A percentile compares a stretch with the other conserved stretches of the same genome.
These are phyloP conservation scores for Cromileptes altivelis DNA, from an alignment of 2,113 vertebrate species.

Conservation along the genomic window DNA sequence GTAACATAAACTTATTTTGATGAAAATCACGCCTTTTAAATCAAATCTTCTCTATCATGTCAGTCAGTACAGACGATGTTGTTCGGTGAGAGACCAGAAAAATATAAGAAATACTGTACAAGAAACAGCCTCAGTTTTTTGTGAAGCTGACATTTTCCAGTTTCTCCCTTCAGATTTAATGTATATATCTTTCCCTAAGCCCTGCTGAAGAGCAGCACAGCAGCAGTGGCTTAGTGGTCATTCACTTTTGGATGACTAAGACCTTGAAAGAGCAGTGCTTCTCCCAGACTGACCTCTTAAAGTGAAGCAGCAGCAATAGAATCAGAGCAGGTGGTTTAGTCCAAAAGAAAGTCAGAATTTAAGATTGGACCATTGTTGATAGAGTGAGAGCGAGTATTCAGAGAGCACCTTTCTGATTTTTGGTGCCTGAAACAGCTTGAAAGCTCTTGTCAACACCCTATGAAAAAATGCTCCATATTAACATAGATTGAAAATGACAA, in stretches of 20 bases:
- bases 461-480: no score
- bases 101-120: neutral
- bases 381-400: neutral
- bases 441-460: neutral
- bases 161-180: neutral
- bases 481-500: no score
- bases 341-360: neutral
- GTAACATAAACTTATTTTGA: neutral
- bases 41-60: neutral
- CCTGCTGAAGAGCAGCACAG: neutral
- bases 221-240: neutral
- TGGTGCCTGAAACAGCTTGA: neutral
- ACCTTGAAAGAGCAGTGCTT: slow-evolving; percentile 29
- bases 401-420: neutral
- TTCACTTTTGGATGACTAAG: slow-evolving; percentile 20
- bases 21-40: slow-evolving; percentile 8
- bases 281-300: neutral
- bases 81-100: neutral
- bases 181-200: neutral
- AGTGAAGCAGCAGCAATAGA: neutral
- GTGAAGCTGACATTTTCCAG: neutral
- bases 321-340: slow-evolving; percentile 7
- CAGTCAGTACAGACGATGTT: neutral
- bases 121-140: neutral
- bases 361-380: neutral